Evolutionary conservation across 2,113 vertebrate genomes (phyloP), one percentile per base, ranked within the genome.

Genomic region (Aspiorhynchus laticeps): DNA sequence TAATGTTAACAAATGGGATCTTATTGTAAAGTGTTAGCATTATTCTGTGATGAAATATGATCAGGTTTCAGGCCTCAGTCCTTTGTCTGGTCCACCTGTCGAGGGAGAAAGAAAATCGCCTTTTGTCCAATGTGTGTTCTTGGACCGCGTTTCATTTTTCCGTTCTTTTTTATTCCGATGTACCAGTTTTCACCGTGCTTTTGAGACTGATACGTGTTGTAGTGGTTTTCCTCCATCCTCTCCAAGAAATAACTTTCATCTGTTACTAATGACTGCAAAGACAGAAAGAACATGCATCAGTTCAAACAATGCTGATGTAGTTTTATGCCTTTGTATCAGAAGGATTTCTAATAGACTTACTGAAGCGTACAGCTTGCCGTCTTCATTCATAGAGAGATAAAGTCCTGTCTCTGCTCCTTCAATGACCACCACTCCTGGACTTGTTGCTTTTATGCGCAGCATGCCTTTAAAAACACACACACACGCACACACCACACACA

Each of bases 171-270:
- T 91, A 99, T 94, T 4, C 94, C 98, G 0, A 99, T 96, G 5
- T 97, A 99, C 98, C 98, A 99, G 88, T 91, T 94, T 15, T 96
- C 96, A 0, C 94, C 94, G 0, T 97, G 94, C 87, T 95, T 95
- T 88, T 97, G 96, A 75, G 97, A 95, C 1, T 89, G 56, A 43
- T 99, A 99, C 0, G 97, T 99, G 92, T 98, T 99, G 93, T 99
- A 99, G 93, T 97, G 95, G 86, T 99, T 99, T 63, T 99, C 97
- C 67, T 98, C 97, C 5, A 98, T 48, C 84, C 92, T 96, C 85
- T 99, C 98, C 78, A 98, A 91, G 91, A 99, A 99, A 90, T 96
- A 91, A 43, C 97, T 97, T 85, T 99, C 97, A 69, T 98, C 97
- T 0, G 91, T 95, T 63, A 95, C 94, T 24, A 95, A 89, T 88